phyloP scores from a whole-genome alignment of 2,113 vertebrate species.

The Micronisus gabar region DNA sequence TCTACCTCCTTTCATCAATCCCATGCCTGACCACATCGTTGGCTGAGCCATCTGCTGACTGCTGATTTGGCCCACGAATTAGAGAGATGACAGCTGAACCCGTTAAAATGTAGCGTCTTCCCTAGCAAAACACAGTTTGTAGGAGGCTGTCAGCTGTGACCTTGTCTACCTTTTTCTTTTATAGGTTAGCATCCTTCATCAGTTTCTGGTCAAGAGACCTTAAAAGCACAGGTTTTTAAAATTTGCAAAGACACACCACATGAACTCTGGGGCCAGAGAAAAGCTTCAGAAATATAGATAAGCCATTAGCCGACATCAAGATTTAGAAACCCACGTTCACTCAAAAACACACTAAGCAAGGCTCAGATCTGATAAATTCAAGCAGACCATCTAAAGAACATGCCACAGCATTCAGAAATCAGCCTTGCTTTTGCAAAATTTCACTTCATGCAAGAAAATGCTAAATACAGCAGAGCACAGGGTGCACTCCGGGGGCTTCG shows the following conservation, averaged over 20 bases:
- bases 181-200: neutral
- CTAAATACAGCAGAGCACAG: neutral
- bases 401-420: neutral
- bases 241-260: neutral
- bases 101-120: neutral
- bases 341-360: neutral
- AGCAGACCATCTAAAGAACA: neutral
- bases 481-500: neutral
- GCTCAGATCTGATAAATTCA: neutral
- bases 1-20: slow-evolving; percentile 12
- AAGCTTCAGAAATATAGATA: neutral
- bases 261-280: neutral
- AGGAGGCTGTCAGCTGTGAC: neutral
- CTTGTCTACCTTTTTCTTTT: neutral
- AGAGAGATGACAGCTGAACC: neutral
- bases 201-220: neutral
- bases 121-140: neutral
- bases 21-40: neutral
- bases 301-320: neutral
- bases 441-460: neutral
- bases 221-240: neutral
- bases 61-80: neutral
- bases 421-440: neutral
- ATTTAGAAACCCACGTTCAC: neutral
- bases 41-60: slow-evolving; percentile 37